Percentiles rank a stretch among this genome's conserved stretches.
These are phyloP conservation scores for Sterrhoptilus dennistouni DNA, from an alignment of 2,113 vertebrate species.

Conservation along the genomic window DNA sequence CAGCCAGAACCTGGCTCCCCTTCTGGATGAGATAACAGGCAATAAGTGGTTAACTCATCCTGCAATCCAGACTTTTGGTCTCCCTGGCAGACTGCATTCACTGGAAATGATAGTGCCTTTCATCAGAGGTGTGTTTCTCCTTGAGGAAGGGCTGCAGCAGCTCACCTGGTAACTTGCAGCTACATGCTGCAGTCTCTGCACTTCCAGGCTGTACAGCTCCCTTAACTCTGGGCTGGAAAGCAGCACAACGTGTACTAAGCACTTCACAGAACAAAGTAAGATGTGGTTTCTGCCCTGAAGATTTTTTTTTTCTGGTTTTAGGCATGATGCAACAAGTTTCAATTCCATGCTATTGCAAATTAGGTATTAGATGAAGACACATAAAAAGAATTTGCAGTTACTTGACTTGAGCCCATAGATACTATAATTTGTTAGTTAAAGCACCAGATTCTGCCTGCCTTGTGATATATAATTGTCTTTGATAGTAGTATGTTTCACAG, in stretches of 20 bases:
- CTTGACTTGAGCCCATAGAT: background rate
- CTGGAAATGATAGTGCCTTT: slow-evolving; percentile 4
- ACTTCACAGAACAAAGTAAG: slow-evolving; percentile 5
- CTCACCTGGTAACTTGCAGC: slow-evolving; percentile 14
- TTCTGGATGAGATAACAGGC: background rate
- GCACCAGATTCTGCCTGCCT: background rate
- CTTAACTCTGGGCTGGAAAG: background rate
- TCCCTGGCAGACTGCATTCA: background rate
- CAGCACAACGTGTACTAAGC: background rate
- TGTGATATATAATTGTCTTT: background rate
- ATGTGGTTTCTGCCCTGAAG: background rate
- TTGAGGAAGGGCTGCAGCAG: background rate
- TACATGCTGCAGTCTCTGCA: slow-evolving; percentile 21
- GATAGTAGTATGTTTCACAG: background rate
- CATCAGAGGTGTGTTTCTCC: background rate
- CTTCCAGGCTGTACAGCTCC: background rate
- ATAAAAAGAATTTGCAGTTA: background rate
- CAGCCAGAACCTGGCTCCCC: background rate
- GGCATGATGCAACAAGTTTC: slow-evolving; percentile 33
- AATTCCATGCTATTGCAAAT: background rate
- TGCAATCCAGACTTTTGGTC: background rate
- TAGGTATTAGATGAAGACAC: background rate
- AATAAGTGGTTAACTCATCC: background rate
- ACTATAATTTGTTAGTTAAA: slow-evolving; percentile 10
- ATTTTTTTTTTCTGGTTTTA: background rate